Evolutionary conservation across 2,113 vertebrate genomes (phyloP), one percentile per base, ranked within the genome.

Genomic region (Mastomys natalensis): DNA sequence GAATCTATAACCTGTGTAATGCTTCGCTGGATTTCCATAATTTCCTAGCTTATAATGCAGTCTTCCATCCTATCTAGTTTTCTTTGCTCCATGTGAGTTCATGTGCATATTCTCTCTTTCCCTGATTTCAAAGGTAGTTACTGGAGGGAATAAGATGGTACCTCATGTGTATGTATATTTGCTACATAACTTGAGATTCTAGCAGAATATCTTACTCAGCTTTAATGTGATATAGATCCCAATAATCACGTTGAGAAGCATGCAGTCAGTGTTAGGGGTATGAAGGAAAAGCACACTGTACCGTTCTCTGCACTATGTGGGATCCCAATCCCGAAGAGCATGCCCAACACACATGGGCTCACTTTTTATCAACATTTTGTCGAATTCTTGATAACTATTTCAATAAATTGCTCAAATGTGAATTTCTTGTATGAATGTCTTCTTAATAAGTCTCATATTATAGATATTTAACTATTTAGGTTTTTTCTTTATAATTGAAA

Each of bases 301-400:
- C 3, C 7, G 76, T 64, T 84, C 22, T 55, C 29, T 82, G 21
- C 64, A 22, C 10, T 43, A 22, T 13, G 34, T 80, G 6, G 70
- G 19, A 53, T 43, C 4, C 34, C 31, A 12, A 0, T 3, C 74
- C 51, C 29, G 21, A 45, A 60, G 62, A 43, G 1, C 21, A 5
- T 17, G 1, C 10, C 3, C 21, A 1, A 1, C 1, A 16, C 13
- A 0, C 21, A 90, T 19, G 11, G 8, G 12, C 3, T 48, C 26
- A 8, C 10, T 21, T 7, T 37, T 72, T 45, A 70, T 37, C 15
- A 53, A 11, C 8, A n/a, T 85, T 85, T 84, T 76, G 51, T 82
- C 45, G 64, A 85, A 88, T 92, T 88, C 13, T 80, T 93, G 22
- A 29, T 62, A 37, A 84, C 26, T 74, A 8, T 58, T 87, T 86